Conservation (phyloP, 2,113 vertebrate genomes). For the Machaerirhynchus nigripectus region DNA sequence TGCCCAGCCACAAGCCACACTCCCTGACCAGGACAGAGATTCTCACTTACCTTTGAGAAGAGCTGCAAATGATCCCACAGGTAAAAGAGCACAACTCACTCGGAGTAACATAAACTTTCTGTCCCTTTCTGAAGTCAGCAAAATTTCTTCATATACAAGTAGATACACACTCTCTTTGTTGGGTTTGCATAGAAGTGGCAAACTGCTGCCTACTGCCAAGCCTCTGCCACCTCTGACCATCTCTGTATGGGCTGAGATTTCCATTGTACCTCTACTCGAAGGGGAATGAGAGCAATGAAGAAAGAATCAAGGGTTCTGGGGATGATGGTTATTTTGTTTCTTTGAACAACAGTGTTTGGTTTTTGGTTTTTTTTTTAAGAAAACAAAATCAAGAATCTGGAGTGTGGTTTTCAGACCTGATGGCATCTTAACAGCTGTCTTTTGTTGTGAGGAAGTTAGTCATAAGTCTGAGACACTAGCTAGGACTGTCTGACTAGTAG, state of each 20-base stretch:
- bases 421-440: constrained; percentile 26
- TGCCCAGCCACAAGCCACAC: neutral
- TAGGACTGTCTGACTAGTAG: neutral
- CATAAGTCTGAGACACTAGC: neutral
- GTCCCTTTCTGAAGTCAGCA: neutral
- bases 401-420: constrained; percentile 34
- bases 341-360: neutral
- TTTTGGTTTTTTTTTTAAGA: neutral
- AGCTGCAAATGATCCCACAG: neutral
- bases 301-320: neutral
- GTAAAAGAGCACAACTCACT: neutral
- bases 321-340: neutral
- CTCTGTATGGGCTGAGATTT: neutral
- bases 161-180: neutral
- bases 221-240: neutral
- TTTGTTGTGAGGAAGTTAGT: constrained; percentile 37
- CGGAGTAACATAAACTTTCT: neutral
- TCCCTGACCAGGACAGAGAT: neutral
- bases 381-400: constrained; percentile 18
- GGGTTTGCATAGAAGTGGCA: neutral
- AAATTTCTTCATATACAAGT: neutral
- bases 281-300: neutral
- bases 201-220: neutral
- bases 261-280: neutral
- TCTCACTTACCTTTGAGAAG: constrained; percentile 6